Base-by-base conservation (phyloP, 2,888 invertebrate genomes). In the Yponomeuta evonymella region DNA sequence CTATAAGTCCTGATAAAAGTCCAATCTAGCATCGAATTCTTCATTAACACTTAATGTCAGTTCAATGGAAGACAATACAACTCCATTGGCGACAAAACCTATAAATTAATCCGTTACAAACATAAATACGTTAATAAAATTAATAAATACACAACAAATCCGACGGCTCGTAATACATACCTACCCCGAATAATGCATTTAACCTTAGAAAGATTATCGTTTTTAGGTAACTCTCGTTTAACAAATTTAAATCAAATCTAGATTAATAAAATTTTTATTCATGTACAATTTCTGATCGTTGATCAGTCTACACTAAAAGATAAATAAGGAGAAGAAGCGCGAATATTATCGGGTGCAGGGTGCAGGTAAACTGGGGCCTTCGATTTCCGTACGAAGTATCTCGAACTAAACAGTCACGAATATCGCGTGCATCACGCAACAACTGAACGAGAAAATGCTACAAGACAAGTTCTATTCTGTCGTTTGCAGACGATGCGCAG, bases 21-120 rank as follows among this genome's bases (percentile, higher is more conserved):
- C 51, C 29, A 69, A 69, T 58, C 58, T 11, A 70, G 63, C 15
- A 63, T 36, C 63, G 63, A 70, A 23, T 36, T 15, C 15, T 23
- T 33, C 12, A 48, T 11, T 71, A 73, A 66, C 72, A 74, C 70
- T 69, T 69, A 76, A 82, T 80, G 81, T 81, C 82, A 83, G 80
- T 74, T 79, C 80, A 81, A 83, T 84, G 89, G 87, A 89, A 89
- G 88, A 88, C 88, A 76, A 78, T 73, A 75, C 77, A 73, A 73
- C 74, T 72, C 69, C 65, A 72, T 71, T 58, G 33, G 48, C 4
- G 5, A 12, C 70, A 70, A 71, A 72, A 72, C 68, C 68, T 71
- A 62, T 48, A 69, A 51, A 70, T 70, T n/a, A 67, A 71, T 63
- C 30, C 69, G 36, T 70, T 58, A 67, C 71, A 70, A 72, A 72